Conservation (phyloP, 2,797 vertebrate genomes). For the Bradypus variegatus region DNA sequence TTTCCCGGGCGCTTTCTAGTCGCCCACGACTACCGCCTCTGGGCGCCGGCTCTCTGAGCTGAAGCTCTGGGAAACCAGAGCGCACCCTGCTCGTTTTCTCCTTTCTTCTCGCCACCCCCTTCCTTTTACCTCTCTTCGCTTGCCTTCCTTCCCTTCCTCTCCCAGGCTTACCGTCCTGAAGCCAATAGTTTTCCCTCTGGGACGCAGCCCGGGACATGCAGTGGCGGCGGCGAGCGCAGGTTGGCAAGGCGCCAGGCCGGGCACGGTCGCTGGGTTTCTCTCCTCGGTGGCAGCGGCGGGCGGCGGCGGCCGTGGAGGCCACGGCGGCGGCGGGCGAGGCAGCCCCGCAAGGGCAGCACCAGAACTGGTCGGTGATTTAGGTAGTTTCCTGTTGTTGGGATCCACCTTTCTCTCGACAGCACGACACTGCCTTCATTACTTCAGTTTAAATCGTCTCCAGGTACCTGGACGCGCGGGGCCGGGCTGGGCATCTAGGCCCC, state of each 20-base stretch:
- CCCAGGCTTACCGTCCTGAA: conserved; percentile 27
- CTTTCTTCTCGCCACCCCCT: background rate
- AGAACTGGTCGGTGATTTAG: conserved; percentile 94
- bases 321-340: conserved; percentile 73
- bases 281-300: conserved; percentile 79
- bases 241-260: conserved; percentile 62
- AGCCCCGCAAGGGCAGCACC: conserved; percentile 64
- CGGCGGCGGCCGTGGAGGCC: conserved; percentile 68
- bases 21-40: conserved; percentile 38
- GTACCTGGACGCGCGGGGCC: conserved; percentile 69
- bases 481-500: conserved; percentile 25
- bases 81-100: background rate
- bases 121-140: background rate
- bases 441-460: conserved; percentile 82
- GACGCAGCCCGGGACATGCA: background rate
- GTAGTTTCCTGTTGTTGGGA: conserved; percentile 99
- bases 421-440: conserved; percentile 97
- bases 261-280: conserved; percentile 76
- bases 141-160: background rate
- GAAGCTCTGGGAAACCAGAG: conserved; percentile 8
- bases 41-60: conserved; percentile 29
- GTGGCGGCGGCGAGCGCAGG: conserved; percentile 67
- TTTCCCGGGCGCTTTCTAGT: conserved; percentile 45
- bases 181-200: background rate
- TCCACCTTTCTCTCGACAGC: conserved; percentile 92